Percentiles rank a stretch among this genome's conserved stretches.
These are phyloP conservation scores for Cyclina sinensis DNA, from an alignment of 1,140 invertebrate genomes.

Conservation along the genomic window DNA sequence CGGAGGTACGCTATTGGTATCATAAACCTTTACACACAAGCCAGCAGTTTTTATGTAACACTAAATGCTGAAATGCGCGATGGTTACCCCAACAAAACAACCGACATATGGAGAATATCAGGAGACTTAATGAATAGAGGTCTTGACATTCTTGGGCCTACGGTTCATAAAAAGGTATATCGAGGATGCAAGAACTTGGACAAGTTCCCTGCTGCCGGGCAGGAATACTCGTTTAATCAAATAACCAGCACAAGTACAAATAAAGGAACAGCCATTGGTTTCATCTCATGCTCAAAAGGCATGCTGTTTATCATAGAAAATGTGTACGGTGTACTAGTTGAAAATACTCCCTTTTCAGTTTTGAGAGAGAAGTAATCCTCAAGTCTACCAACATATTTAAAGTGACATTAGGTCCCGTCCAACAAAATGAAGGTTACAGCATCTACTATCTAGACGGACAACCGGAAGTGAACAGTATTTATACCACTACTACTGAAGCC, in stretches of 20 bases:
- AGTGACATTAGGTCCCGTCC: too few relatives aligned
- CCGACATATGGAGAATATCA: neutral
- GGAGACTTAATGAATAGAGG: constrained; percentile 1
- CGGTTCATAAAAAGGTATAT: neutral
- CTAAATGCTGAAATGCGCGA: neutral
- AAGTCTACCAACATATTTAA: too few relatives aligned
- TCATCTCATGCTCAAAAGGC: neutral
- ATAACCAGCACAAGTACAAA: neutral
- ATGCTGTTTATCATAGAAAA: neutral
- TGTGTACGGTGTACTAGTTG: neutral
- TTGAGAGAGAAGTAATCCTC: too few relatives aligned
- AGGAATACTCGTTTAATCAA: neutral
- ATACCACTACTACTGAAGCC: too few relatives aligned
- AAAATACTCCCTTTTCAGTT: too few relatives aligned
- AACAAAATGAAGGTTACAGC: neutral
- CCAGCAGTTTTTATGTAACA: neutral
- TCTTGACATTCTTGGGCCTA: neutral
- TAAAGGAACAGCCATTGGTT: neutral
- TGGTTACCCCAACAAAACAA: neutral
- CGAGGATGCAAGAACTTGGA: neutral
- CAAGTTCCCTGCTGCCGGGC: neutral
- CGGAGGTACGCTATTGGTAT: neutral
- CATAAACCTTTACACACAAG: constrained; percentile 3
- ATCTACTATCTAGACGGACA: too few relatives aligned
- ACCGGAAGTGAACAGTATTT: too few relatives aligned